Percentiles rank a stretch among this genome's conserved stretches.
Evolutionary conservation across 2,888 invertebrate genomes (phyloP).

Genomic region (Agrochola circellaris): DNA sequence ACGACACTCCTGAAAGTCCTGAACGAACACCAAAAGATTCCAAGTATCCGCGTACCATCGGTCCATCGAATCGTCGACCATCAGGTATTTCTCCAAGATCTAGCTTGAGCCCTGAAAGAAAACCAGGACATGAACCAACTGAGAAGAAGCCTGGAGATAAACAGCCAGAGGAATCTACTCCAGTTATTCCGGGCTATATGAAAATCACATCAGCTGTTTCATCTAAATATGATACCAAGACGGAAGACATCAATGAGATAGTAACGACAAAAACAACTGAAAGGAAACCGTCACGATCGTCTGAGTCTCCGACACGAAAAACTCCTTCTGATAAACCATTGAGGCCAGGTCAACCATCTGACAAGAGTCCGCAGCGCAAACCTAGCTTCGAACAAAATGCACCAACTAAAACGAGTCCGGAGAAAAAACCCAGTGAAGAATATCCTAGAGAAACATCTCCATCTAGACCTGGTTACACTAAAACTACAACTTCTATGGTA

Average conservation of each 20-base stretch:
- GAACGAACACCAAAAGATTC: conserved; percentile 35
- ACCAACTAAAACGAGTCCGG: conserved; percentile 46
- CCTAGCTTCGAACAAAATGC: conserved; percentile 21
- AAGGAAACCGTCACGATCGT: conserved; percentile 37
- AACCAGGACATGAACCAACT: conserved; percentile 35
- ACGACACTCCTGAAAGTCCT: conserved; percentile 25
- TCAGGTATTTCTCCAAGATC: conserved; percentile 47
- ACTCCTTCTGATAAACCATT: conserved; percentile 38
- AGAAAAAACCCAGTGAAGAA: conserved; percentile 44
- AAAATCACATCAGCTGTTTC: conserved; percentile 42
- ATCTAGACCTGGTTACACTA: conserved; percentile 54
- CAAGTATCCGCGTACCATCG: not conserved
- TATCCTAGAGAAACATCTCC: conserved; percentile 41
- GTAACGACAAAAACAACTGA: conserved; percentile 36
- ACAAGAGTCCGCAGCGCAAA: conserved; percentile 53
- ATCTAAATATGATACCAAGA: conserved; percentile 44
- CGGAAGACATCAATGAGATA: conserved; percentile 36
- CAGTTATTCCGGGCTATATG: conserved; percentile 38
- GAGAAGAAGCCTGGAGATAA: conserved; percentile 41
- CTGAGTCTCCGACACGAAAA: conserved; percentile 56
- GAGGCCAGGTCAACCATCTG: conserved; percentile 41
- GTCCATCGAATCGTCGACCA: conserved; percentile 26
- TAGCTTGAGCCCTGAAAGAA: conserved; percentile 59
- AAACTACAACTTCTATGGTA: conserved; percentile 56
- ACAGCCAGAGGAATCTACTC: conserved; percentile 21